These are phyloP conservation scores for Paracentrotus lividus DNA, from an alignment of 53 echinoderm and acorn worm species.

Conservation along the genomic window DNA sequence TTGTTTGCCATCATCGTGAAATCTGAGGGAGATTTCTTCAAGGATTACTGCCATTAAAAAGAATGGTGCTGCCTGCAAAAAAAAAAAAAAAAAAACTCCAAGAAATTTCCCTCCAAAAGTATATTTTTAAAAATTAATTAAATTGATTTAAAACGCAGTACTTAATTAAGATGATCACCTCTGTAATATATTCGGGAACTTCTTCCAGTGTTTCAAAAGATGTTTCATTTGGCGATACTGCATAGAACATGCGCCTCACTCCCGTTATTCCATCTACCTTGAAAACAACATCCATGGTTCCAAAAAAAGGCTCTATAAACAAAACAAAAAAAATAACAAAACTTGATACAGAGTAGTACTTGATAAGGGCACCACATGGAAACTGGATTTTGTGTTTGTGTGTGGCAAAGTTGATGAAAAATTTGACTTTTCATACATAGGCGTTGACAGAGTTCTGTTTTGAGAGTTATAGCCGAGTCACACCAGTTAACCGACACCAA, in stretches of 20 bases:
- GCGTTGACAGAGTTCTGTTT: neutral
- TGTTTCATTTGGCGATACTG: slow-evolving; percentile 92
- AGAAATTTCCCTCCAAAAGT: too few species aligned
- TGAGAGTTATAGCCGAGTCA: too few species aligned
- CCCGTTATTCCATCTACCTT: slow-evolving; percentile 87
- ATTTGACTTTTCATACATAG: neutral
- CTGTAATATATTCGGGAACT: slow-evolving; percentile 83
- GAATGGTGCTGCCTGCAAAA: slow-evolving; percentile 56
- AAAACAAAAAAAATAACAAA: neutral
- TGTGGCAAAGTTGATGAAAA: neutral
- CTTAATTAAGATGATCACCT: slow-evolving; percentile 62
- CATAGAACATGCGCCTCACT: slow-evolving; percentile 85
- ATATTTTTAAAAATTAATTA: too few species aligned
- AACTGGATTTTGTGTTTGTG: neutral
- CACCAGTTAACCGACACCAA: too few species aligned
- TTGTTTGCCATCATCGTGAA: slow-evolving; percentile 44
- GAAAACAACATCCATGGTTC: slow-evolving; percentile 60
- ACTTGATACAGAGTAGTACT: neutral
- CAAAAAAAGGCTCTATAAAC: neutral
- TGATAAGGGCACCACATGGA: neutral
- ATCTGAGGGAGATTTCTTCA: slow-evolving; percentile 63
- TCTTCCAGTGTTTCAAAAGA: slow-evolving; percentile 87
- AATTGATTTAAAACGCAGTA: too few species aligned
- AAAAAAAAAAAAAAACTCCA: too few species aligned
- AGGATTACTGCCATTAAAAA: slow-evolving; percentile 65